phyloP scores from a whole-genome alignment of 1,140 invertebrate species.

The Gryllus bimaculatus region DNA sequence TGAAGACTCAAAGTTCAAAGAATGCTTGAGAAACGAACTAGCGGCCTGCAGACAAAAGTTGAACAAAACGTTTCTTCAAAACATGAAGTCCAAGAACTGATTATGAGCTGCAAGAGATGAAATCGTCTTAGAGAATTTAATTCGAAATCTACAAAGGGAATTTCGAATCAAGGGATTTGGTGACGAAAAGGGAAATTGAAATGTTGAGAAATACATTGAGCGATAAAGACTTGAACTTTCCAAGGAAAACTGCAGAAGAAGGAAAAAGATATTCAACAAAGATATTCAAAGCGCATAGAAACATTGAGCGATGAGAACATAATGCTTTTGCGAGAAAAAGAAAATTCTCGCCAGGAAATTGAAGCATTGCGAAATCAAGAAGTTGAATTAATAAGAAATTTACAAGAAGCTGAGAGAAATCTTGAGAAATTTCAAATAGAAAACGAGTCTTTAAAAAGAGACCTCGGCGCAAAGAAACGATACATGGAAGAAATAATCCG shows the following conservation, averaged over 20 bases:
- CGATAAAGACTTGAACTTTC: background rate
- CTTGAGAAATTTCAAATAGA: background rate
- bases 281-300: no score
- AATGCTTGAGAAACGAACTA: background rate
- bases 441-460: background rate
- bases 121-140: background rate
- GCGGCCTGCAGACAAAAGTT: background rate
- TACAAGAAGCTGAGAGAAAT: background rate
- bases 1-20: background rate
- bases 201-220: background rate
- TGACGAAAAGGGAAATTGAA: background rate
- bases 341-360: no score
- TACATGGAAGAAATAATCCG: background rate
- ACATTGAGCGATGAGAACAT: no score
- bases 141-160: background rate
- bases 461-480: background rate
- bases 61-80: background rate
- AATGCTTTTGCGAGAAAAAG: no score
- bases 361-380: no score
- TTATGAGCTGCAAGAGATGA: background rate
- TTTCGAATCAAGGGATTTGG: background rate
- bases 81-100: background rate
- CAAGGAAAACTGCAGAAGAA: background rate
- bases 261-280: background rate
- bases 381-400: no score